These are phyloP conservation scores for Montipora sp. DNA, from an alignment of 64 coral and sea anemone species.

Conservation along the genomic window DNA sequence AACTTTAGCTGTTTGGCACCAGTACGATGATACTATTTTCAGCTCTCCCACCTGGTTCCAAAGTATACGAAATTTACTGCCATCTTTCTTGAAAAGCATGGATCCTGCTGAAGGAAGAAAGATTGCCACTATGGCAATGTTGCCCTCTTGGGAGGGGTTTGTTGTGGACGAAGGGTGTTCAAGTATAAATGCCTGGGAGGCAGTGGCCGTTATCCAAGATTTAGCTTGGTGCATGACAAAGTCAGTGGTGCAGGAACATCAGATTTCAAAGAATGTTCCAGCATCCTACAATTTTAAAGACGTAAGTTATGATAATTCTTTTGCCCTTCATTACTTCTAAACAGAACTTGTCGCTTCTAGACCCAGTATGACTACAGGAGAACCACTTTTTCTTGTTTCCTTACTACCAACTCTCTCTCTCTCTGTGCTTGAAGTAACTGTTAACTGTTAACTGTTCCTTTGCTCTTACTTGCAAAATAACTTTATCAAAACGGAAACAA, in stretches of 20 bases:
- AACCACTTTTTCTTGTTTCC: no score
- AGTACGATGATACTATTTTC: conserved; percentile 56
- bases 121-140: conserved; percentile 54
- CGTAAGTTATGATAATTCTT: not conserved
- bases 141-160: conserved; percentile 40
- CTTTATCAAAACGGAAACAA: no score
- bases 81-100: conserved; percentile 1
- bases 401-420: no score
- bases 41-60: not conserved
- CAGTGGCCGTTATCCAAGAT: not conserved
- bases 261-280: not conserved
- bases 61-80: conserved; percentile 5
- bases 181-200: conserved; percentile 34
- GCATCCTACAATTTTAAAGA: not conserved
- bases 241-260: not conserved
- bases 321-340: not conserved
- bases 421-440: no score
- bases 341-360: no score
- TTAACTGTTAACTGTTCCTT: no score
- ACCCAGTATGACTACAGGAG: no score
- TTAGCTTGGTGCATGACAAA: conserved; percentile 48
- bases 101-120: conserved; percentile 41
- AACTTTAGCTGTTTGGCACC: conserved; percentile 22
- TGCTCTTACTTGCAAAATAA: no score
- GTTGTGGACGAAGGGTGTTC: not conserved